These are phyloP conservation scores for Eonycteris spelaea DNA, from an alignment of 2,113 vertebrate species.

Conservation along the genomic window DNA sequence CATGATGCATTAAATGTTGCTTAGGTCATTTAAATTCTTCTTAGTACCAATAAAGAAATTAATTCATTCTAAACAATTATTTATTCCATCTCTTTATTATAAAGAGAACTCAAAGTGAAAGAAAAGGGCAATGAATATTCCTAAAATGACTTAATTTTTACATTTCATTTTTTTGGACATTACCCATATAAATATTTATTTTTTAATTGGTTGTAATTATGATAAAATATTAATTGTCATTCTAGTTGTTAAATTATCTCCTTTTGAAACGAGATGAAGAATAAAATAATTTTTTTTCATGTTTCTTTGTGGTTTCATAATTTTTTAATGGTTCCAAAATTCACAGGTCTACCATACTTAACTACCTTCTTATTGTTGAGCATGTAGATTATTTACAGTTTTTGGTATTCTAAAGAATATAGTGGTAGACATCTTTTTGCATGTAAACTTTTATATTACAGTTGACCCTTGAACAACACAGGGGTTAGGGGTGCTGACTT, in stretches of 20 bases:
- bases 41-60: not conserved
- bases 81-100: not conserved
- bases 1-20: not conserved
- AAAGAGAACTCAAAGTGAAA: not conserved
- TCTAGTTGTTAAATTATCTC: not conserved
- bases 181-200: constrained; percentile 3
- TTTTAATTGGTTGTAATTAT: constrained; percentile 25
- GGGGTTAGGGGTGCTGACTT: not conserved
- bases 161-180: constrained; percentile 12
- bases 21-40: not conserved
- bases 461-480: not conserved
- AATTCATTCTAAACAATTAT: not conserved
- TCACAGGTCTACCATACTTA: not conserved
- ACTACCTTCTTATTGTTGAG: not conserved
- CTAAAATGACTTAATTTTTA: not conserved
- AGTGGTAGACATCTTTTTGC: not conserved
- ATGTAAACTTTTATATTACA: not conserved
- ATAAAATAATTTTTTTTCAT: not conserved
- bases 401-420: not conserved
- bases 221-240: not conserved
- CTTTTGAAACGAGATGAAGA: constrained; percentile 5
- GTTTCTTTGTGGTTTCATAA: not conserved
- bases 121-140: not conserved
- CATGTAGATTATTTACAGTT: not conserved
- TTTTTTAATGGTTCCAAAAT: not conserved